A percentile compares a stretch with the other conserved stretches of the same genome.
These are phyloP conservation scores for Motacilla alba DNA, from an alignment of 2,113 vertebrate genomes.

Conservation along the genomic window DNA sequence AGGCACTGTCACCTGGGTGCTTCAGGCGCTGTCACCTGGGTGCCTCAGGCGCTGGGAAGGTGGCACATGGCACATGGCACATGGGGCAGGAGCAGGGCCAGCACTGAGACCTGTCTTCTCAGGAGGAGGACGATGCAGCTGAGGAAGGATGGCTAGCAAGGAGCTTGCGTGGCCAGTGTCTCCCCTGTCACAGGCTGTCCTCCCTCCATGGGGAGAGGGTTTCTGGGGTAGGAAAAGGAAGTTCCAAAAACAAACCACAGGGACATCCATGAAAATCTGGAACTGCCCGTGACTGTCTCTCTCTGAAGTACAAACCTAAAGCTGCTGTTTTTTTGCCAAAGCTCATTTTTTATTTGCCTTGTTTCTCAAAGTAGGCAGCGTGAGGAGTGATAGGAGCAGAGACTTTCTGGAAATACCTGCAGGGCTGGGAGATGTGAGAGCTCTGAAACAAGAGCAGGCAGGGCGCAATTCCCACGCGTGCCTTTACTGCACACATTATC, in stretches of 20 bases:
- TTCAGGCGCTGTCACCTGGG: no score
- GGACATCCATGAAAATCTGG: not conserved
- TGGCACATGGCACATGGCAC: no score
- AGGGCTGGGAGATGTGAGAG: not conserved
- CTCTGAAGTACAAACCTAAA: not conserved
- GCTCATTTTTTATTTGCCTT: not conserved
- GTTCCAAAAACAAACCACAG: not conserved
- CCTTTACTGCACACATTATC: no score
- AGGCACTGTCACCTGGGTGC: no score
- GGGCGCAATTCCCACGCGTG: not conserved
- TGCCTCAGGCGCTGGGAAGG: no score
- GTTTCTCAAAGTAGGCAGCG: not conserved
- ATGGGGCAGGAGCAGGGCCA: no score
- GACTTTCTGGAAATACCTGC: not conserved
- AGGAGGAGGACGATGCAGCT: not conserved
- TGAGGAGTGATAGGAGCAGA: not conserved
- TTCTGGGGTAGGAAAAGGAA: not conserved
- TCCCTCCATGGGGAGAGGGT: not conserved
- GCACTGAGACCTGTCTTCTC: not conserved
- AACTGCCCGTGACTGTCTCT: not conserved
- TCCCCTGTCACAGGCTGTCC: not conserved
- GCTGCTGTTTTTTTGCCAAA: not conserved
- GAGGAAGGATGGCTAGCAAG: not conserved
- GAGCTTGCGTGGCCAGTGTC: fast-evolving
- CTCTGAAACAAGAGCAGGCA: not conserved